A percentile compares a stretch with the other conserved stretches of the same genome.
Conservation (phyloP, 2,888 invertebrate species). For the Orthonychiurus folsomi region DNA sequence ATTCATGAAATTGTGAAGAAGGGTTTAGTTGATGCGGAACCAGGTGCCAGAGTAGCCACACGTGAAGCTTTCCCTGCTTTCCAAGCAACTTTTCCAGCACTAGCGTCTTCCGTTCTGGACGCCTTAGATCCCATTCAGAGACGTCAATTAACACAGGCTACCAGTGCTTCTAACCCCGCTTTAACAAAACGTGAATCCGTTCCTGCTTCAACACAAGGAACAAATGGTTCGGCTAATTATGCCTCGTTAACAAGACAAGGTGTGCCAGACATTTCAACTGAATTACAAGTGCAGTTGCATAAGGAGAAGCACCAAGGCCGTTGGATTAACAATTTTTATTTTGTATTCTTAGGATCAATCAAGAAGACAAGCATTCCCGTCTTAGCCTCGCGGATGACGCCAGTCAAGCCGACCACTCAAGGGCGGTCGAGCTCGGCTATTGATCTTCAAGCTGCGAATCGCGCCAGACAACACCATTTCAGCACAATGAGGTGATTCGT, state of each 20-base stretch:
- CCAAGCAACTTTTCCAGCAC: slow-evolving; percentile 60
- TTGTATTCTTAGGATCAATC: slow-evolving; percentile 28
- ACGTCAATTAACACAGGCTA: slow-evolving; percentile 50
- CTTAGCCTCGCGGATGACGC: slow-evolving; percentile 38
- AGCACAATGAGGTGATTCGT: slow-evolving; percentile 29
- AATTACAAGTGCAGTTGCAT: too few species aligned
- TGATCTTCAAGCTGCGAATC: slow-evolving; percentile 81
- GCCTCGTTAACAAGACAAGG: slow-evolving; percentile 40
- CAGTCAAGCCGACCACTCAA: slow-evolving; percentile 35
- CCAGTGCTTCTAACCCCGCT: slow-evolving; percentile 39
- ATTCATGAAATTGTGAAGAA: slow-evolving; percentile 75
- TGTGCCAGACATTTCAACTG: too few species aligned
- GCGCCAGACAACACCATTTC: slow-evolving; percentile 54
- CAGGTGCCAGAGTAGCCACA: slow-evolving; percentile 70
- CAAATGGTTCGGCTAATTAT: slow-evolving; percentile 39
- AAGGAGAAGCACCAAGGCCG: too few species aligned
- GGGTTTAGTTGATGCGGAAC: slow-evolving; percentile 88
- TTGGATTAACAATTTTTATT: too few species aligned
- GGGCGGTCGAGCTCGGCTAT: slow-evolving; percentile 80
- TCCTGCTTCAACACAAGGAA: slow-evolving; percentile 16
- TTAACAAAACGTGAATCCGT: slow-evolving; percentile 27
- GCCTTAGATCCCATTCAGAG: slow-evolving; percentile 71
- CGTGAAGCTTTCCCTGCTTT: slow-evolving; percentile 45
- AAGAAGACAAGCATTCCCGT: slow-evolving; percentile 41
- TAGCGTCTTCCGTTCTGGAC: slow-evolving; percentile 73